phyloP scores from a whole-genome alignment of 2,888 invertebrate species.

The Elysia crispata region DNA sequence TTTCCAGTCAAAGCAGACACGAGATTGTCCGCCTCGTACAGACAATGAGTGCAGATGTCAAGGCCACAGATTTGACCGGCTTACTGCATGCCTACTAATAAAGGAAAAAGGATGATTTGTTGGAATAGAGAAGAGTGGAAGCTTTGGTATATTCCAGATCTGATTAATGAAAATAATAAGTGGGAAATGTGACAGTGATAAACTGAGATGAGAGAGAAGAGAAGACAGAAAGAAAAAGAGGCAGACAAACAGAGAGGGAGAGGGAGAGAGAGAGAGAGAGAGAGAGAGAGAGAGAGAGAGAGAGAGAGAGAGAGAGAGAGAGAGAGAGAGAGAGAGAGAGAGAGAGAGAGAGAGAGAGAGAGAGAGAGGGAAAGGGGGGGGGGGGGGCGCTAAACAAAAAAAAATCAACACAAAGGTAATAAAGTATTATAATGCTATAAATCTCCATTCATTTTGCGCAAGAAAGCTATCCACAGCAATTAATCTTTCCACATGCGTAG shows the following conservation, averaged over 20 bases:
- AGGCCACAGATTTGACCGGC: conserved; percentile 43
- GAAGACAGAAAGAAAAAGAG: neutral
- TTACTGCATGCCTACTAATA: conserved; percentile 43
- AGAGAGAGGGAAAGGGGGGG: too few relatives aligned
- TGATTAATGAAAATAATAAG: neutral
- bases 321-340: neutral
- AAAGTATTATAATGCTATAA: neutral
- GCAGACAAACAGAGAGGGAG: neutral
- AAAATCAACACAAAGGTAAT: neutral
- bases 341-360: neutral
- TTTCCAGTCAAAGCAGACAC: conserved; percentile 42
- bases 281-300: neutral
- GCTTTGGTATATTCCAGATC: neutral
- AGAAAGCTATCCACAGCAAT: too few relatives aligned
- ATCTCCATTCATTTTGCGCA: neutral
- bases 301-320: neutral
- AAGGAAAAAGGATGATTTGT: too few relatives aligned
- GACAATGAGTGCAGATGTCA: conserved; percentile 36
- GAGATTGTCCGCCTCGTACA: conserved; percentile 43
- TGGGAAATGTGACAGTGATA: neutral
- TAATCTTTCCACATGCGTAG: too few relatives aligned
- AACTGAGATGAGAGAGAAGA: neutral
- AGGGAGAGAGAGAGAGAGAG: neutral
- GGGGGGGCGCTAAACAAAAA: neutral
- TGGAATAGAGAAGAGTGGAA: neutral